Evolutionary conservation across 2,888 invertebrate genomes (phyloP), one percentile per base, ranked within the genome.

Genomic region (Stenoptilia bipunctidactyla): DNA sequence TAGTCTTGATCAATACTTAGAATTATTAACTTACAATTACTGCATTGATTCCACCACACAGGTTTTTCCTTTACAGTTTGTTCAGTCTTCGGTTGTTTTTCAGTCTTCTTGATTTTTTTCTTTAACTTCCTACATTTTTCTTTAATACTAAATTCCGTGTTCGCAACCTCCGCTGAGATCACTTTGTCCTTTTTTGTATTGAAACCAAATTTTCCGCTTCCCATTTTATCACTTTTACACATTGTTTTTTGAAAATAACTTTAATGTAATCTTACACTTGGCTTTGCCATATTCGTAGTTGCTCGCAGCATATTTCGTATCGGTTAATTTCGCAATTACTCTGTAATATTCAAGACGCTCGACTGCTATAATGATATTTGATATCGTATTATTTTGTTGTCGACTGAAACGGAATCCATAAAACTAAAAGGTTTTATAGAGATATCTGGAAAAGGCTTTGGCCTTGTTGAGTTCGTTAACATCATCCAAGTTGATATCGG

Each of bases 1-100:
- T 41, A 39, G 27, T 34, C 40, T 25, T 27, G 37, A 37, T 40
- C 27, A 15, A 20, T 20, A 5, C 20, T 20, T 5, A 20, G 20
- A 20, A 20, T 20, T 20, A 36, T 43, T 35, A 60, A 80, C 83
- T 83, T 63, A 83, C 83, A 62, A 53, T 77, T 73, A 56, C 63
- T 76, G 60, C 82, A 80, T 54, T 83, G 80, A 45, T 82, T 80
- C 84, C 84, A 85, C 85, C 85, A 84, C 49, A 85, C 82, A 20
- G 68, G 74, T 61, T 83, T 85, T 56, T 83, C 80, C 43, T 65
- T 72, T 41, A 59, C 54, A 13, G n/a, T 30, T 37, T 47, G 56
- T 55, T 77, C 79, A 79, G 79, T 79, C 77, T 82, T 77, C 63
- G 71, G 64, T 56, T 70, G 9, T 20, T 20, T 74, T 48, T 83